These are phyloP conservation scores for Troilus luridus DNA, from an alignment of 2,888 invertebrate genomes.

Conservation along the genomic window DNA sequence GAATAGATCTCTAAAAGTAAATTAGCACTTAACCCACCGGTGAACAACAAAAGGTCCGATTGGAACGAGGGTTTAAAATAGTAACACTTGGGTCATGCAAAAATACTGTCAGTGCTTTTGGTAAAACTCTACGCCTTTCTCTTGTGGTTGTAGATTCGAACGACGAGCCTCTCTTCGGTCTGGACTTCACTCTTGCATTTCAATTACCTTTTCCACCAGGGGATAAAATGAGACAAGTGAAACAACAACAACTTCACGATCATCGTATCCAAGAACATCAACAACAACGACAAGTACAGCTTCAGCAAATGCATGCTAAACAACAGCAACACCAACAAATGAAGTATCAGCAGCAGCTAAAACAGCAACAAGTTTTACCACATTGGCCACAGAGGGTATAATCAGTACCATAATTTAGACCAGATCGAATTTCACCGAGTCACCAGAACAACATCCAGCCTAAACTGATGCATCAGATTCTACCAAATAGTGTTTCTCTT, in stretches of 20 bases:
- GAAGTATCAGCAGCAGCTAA: conserved; percentile 57
- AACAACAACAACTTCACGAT: conserved; percentile 39
- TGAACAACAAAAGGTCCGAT: too few species aligned
- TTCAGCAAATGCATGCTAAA: conserved; percentile 49
- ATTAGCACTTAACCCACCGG: too few species aligned
- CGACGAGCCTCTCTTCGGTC: too few species aligned
- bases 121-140: too few species aligned
- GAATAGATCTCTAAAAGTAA: too few species aligned
- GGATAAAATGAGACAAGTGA: background rate
- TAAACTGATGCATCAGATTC: conserved; percentile 7
- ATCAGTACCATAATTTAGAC: conserved; percentile 2
- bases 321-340: conserved; percentile 49
- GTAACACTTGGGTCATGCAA: too few species aligned
- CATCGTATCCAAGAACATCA: conserved; percentile 52
- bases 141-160: too few species aligned
- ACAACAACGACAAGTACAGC: conserved; percentile 52
- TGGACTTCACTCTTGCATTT: too few species aligned
- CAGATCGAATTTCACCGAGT: conserved; percentile 7
- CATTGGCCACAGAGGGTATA: conserved; percentile 45
- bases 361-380: conserved; percentile 57
- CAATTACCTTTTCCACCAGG: too few species aligned
- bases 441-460: background rate
- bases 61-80: too few species aligned
- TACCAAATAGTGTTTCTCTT: conserved; percentile 9
- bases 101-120: too few species aligned